Conservation (phyloP, 2,888 invertebrate species). For the Heteropelma amictum region DNA sequence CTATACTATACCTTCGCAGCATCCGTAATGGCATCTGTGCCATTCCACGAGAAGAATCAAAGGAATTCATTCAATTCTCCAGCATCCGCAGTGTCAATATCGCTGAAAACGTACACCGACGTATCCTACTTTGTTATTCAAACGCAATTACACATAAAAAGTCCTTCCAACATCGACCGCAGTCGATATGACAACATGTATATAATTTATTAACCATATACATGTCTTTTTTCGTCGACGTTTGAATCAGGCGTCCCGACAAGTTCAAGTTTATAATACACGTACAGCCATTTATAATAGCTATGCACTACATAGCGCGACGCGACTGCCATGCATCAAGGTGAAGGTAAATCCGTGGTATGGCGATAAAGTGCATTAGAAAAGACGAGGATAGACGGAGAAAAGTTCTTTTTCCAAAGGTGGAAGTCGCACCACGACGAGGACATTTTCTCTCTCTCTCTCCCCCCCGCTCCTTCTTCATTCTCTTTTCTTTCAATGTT, state of each 20-base stretch:
- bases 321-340: conserved; percentile 38
- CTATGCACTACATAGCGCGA: conserved; percentile 14
- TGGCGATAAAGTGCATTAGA: conserved; percentile 42
- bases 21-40: too few species aligned
- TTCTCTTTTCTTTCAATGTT: not conserved
- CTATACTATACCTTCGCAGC: too few species aligned
- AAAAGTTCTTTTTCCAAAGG: conserved; percentile 45
- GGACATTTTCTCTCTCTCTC: conserved; percentile 13
- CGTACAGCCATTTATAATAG: not conserved
- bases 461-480: conserved; percentile 21
- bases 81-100: not conserved
- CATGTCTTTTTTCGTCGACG: not conserved
- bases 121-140: not conserved
- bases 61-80: not conserved
- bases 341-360: conserved; percentile 55
- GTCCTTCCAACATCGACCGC: not conserved
- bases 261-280: conserved; percentile 33
- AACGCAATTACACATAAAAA: not conserved
- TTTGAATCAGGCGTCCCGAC: conserved; percentile 4
- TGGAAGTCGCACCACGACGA: conserved; percentile 41
- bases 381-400: conserved; percentile 36
- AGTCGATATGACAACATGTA: not conserved
- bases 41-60: not conserved
- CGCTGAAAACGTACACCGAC: not conserved
- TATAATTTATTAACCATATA: conserved; percentile 37